phyloP scores from a whole-genome alignment of 92 coral and sea anemone genomes.

The Umimayanthus kanabou region DNA sequence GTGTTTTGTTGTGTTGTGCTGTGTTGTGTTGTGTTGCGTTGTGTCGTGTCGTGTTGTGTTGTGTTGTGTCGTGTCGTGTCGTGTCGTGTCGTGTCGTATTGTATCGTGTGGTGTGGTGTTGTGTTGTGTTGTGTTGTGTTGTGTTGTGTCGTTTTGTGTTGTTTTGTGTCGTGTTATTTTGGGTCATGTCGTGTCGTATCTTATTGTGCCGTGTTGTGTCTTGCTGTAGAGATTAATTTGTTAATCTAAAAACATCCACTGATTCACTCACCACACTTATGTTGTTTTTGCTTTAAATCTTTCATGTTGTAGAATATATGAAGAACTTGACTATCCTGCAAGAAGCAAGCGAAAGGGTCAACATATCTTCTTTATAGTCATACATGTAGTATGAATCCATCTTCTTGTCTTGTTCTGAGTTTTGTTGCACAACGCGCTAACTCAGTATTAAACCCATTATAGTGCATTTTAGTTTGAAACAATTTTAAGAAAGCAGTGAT shows the following conservation, averaged over 20 bases:
- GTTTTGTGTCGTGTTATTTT: background rate
- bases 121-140: background rate
- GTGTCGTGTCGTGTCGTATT: background rate
- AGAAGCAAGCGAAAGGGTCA: background rate
- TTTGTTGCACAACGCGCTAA: background rate
- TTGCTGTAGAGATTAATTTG: background rate
- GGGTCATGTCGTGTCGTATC: background rate
- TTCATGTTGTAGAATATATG: slow-evolving; percentile 62
- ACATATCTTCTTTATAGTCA: background rate
- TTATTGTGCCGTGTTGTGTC: background rate
- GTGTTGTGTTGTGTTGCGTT: background rate
- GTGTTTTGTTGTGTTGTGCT: background rate
- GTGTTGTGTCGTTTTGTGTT: background rate
- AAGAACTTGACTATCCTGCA: slow-evolving; percentile 19
- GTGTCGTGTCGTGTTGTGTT: background rate
- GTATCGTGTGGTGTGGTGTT: background rate
- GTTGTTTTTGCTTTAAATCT: slow-evolving; percentile 57
- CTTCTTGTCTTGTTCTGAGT: background rate
- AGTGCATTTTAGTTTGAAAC: too few species aligned
- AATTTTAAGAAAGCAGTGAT: too few species aligned
- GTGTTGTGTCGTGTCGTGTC: background rate
- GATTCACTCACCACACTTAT: slow-evolving; percentile 66
- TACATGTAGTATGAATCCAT: background rate
- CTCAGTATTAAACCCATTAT: too few species aligned
- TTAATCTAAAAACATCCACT: background rate